These are phyloP conservation scores for Pseudocheirus occidentalis DNA, from an alignment of 2,797 vertebrate species.

Conservation along the genomic window DNA sequence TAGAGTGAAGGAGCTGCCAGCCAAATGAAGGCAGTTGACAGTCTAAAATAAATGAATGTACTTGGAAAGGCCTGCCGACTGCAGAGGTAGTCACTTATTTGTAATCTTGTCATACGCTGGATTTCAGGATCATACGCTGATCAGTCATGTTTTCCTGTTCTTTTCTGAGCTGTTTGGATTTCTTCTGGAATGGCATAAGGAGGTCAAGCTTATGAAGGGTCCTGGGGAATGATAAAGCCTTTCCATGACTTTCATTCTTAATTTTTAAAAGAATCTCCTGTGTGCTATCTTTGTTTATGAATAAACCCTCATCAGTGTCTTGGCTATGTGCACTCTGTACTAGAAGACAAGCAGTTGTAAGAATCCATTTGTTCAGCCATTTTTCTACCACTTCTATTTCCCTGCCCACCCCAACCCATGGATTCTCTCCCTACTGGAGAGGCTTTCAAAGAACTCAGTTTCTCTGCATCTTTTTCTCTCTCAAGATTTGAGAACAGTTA, in stretches of 20 bases:
- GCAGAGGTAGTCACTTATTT: background rate
- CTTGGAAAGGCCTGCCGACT: background rate
- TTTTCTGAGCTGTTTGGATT: background rate
- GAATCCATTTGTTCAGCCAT: background rate
- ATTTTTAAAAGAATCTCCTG: background rate
- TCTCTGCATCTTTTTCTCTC: too few species aligned
- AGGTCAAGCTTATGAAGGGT: background rate
- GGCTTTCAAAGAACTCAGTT: too few species aligned
- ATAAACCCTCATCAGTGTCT: background rate
- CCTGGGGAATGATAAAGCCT: background rate
- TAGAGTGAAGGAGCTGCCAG: background rate
- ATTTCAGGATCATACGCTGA: background rate
- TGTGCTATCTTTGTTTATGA: background rate
- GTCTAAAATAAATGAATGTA: background rate
- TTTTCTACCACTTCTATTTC: too few species aligned
- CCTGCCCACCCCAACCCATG: too few species aligned
- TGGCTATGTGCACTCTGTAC: background rate
- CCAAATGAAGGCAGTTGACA: background rate
- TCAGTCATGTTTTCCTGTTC: background rate
- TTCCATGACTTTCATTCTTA: background rate
- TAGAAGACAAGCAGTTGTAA: background rate
- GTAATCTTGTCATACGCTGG: background rate
- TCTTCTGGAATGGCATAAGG: background rate
- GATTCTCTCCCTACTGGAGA: too few species aligned
- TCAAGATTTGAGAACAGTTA: too few species aligned